Evolutionary conservation across 2,888 invertebrate genomes (phyloP), one percentile per base, ranked within the genome.

Genomic region (Synanthedon tipuliformis): DNA sequence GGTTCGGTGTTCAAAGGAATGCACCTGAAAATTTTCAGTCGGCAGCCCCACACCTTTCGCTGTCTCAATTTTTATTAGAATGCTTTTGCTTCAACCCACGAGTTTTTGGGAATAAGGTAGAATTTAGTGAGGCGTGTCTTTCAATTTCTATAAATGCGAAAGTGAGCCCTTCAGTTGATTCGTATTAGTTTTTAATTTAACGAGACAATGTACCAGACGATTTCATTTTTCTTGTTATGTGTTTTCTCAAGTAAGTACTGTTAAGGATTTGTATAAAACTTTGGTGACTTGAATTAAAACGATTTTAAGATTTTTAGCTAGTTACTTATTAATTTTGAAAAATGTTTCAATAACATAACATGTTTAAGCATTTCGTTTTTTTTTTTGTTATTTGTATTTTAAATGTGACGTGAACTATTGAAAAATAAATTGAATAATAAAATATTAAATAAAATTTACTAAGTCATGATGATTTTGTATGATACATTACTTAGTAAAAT

Each of bases 41-140:
- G 51, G 50, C 13, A 40, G 18, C 13, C 41, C 59, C 13, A 63
- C 52, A 62, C 67, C 61, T 70, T 69, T 66, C 57, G 58, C 52
- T 69, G 61, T 70, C 61, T 52, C 50, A 54, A 59, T 58, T 63
- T 57, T 58, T 61, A 59, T 59, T 63, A 56, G 50, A 58, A 56
- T 53, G 59, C 53, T 61, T 60, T n/a, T n/a, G n/a, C n/a, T n/a
- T 53, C 54, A 53, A 50, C 45, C 16, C 15, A 40, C 11, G 49
- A 23, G 23, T 34, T 50, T 52, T 12, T 34, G 12, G n/a, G 41
- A 16, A 13, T 34, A 27, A 15, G 50, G 18, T 12, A 53, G 52
- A 13, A 40, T 45, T 16, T 23, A 41, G 49, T 49, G 49, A 49
- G 23, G 49, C 49, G 49, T 49, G 49, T 53, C 48, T 41, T 53